Evolutionary conservation across 2,888 invertebrate genomes (phyloP).

Genomic region (Himalopsyche kuldschensis): DNA sequence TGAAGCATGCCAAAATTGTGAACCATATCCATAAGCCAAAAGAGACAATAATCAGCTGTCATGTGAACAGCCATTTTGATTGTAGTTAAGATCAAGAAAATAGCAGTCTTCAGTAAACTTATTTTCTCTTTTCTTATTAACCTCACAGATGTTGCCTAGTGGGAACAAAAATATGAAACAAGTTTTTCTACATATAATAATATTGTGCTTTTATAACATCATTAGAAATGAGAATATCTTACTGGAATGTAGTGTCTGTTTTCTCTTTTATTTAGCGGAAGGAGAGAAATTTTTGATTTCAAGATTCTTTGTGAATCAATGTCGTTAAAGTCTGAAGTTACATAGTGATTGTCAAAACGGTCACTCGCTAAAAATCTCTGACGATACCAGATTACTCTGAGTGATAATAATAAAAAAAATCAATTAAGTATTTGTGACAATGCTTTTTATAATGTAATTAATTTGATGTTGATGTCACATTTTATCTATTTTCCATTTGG

Average conservation of each 20-base stretch:
- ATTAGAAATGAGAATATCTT: slow-evolving; percentile 38
- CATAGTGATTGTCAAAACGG: slow-evolving; percentile 71
- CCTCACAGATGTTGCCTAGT: slow-evolving; percentile 44
- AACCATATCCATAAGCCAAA: slow-evolving; percentile 55
- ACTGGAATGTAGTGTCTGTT: slow-evolving; percentile 65
- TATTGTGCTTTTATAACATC: not conserved
- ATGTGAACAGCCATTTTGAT: slow-evolving; percentile 76
- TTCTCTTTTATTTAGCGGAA: slow-evolving; percentile 71
- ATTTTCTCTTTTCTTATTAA: slow-evolving; percentile 44
- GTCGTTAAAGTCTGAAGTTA: slow-evolving; percentile 66
- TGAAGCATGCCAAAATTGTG: not conserved
- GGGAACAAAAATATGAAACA: not conserved
- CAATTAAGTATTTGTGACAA: too few relatives aligned
- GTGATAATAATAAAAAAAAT: slow-evolving; percentile 40
- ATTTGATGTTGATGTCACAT: too few relatives aligned
- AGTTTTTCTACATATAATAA: not conserved
- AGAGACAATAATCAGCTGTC: slow-evolving; percentile 75
- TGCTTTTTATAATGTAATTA: too few relatives aligned
- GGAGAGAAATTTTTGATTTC: slow-evolving; percentile 63
- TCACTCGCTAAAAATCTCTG: slow-evolving; percentile 70
- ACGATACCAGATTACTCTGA: slow-evolving; percentile 71
- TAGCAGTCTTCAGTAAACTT: slow-evolving; percentile 44
- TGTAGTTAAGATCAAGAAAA: slow-evolving; percentile 67
- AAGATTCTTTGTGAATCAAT: slow-evolving; percentile 65
- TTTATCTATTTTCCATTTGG: too few relatives aligned